Evolutionary conservation across 1,140 invertebrate species (phyloP), one percentile per base, ranked within the genome.

Genomic region (Leptinotarsa undecemlineata): DNA sequence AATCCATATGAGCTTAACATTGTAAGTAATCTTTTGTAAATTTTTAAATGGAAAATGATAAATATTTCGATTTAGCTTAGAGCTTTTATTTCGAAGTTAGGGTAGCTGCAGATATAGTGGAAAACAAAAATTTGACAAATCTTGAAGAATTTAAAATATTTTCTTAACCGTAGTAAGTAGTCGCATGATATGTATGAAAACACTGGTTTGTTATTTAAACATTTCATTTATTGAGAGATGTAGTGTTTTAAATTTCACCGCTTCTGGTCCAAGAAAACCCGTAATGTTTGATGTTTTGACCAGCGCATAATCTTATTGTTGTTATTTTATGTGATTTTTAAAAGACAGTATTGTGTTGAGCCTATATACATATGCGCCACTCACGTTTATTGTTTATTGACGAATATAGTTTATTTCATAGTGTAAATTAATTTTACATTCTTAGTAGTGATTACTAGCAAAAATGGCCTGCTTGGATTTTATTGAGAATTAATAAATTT

Each of bases 1-100:
- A 78, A 77, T 77, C 76, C 64, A 76, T 75, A 80, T 77, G 77
- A 80, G 77, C 79, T 80, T 78, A 74, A 73, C 76, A 62, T 67
- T 73, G 64, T 71, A 57, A 66, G 62, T 71, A 77, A 79, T 75
- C 76, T 80, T 79, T 79, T 79, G 75, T 80, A 77, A 79, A 75
- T 79, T 79, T 80, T 73, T 79, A 80, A 78, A 71, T 48, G 72
- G 64, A 77, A 77, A 74, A 73, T 73, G 73, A 72, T 75, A 20
- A 74, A 51, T n/a, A n/a, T 68, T 72, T 71, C 61, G 57, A 71
- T 70, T 71, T 67, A 78, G 77, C 77, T 78, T 78, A 68, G 77
- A 68, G 75, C 75, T 78, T 78, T 75, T 68, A 74, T 73, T 76
- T 60, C 60, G 67, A 66, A 48, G n/a, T 68, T 48, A 68, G 42